phyloP scores from a whole-genome alignment of 1,140 invertebrate species.

The Ips nitidus region DNA sequence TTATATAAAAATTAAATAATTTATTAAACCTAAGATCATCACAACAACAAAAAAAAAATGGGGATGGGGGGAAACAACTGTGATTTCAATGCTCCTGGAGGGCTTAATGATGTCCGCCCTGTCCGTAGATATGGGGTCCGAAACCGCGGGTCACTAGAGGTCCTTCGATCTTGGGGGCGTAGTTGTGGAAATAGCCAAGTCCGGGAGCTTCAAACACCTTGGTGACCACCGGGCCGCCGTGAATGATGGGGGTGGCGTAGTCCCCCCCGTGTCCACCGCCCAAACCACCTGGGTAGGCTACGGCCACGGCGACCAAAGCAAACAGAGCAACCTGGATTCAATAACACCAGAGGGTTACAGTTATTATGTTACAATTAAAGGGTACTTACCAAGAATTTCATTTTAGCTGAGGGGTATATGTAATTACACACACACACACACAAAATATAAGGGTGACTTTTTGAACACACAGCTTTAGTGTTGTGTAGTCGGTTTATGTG shows the following conservation, averaged over 20 bases:
- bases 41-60: slow-evolving; percentile 13
- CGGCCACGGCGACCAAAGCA: slow-evolving; percentile 21
- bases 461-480: background rate
- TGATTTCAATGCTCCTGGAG: slow-evolving; percentile 11
- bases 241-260: slow-evolving; percentile 31
- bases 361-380: background rate
- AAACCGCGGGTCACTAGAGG: slow-evolving; percentile 19
- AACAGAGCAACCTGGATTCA: slow-evolving; percentile 25
- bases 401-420: background rate
- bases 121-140: slow-evolving; percentile 17
- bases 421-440: background rate
- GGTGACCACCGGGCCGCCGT: slow-evolving; percentile 26
- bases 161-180: slow-evolving; percentile 26
- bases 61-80: background rate
- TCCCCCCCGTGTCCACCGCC: slow-evolving; percentile 13
- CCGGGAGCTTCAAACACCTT: slow-evolving; percentile 23
- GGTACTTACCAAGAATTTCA: slow-evolving; percentile 23
- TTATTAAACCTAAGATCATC: slow-evolving; percentile 32
- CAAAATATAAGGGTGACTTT: too few species aligned
- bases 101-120: slow-evolving; percentile 17
- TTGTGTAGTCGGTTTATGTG: background rate
- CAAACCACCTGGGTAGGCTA: slow-evolving; percentile 16
- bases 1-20: slow-evolving; percentile 26
- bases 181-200: slow-evolving; percentile 26
- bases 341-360: background rate